Evolutionary conservation across 2,888 invertebrate species (phyloP).

Genomic region (Nomada fucata): DNA sequence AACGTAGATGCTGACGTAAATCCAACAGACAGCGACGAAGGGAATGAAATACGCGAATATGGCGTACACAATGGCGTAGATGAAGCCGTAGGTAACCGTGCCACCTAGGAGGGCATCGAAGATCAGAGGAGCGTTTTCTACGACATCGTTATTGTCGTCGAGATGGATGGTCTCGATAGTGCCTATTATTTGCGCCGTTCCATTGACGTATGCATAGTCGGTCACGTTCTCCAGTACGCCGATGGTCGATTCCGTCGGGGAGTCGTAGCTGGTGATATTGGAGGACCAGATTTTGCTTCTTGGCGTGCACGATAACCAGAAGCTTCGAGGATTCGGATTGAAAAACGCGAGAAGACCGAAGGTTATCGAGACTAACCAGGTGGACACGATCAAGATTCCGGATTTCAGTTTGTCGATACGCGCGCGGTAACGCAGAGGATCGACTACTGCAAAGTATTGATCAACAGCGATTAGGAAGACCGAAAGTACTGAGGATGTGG

Average conservation of each 20-base stretch:
- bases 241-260: constrained; percentile 31
- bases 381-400: constrained; percentile 84
- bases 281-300: not conserved
- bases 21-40: constrained; percentile 88
- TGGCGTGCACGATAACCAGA: constrained; percentile 84
- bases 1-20: constrained; percentile 90
- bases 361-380: constrained; percentile 85
- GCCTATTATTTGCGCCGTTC: constrained; percentile 7
- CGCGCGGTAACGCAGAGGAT: constrained; percentile 87
- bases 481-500: constrained; percentile 87
- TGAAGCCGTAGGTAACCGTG: constrained; percentile 81
- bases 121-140: constrained; percentile 61
- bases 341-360: constrained; percentile 84
- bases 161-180: constrained; percentile 24
- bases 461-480: constrained; percentile 88
- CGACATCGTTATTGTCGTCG: constrained; percentile 42
- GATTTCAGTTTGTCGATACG: constrained; percentile 85
- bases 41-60: constrained; percentile 85
- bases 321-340: constrained; percentile 83
- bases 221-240: constrained; percentile 61
- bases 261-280: constrained; percentile 11
- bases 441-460: constrained; percentile 88
- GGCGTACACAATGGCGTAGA: constrained; percentile 84
- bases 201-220: constrained; percentile 5
- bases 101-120: constrained; percentile 46